phyloP scores from a whole-genome alignment of 2,888 invertebrate genomes.

The Pelosia muscerda region DNA sequence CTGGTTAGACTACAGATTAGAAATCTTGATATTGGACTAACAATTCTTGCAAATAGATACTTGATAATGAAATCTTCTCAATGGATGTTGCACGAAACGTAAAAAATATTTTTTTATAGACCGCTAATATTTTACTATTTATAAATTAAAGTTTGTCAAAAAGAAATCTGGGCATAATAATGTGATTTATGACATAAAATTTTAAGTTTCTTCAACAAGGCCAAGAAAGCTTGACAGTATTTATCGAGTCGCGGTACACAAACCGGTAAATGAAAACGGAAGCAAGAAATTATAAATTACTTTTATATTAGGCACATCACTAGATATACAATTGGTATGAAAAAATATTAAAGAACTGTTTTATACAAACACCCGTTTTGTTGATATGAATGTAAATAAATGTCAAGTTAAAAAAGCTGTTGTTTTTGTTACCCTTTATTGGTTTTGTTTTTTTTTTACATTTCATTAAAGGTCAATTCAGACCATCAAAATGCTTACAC shows the following conservation, averaged over 20 bases:
- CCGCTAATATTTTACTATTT: neutral
- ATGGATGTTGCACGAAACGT: neutral
- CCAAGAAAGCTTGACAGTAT: constrained; percentile 46
- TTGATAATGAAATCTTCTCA: neutral
- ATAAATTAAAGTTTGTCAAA: neutral
- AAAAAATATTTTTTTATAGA: neutral
- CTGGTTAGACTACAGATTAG: neutral
- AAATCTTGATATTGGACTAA: neutral
- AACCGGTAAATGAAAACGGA: constrained; percentile 62
- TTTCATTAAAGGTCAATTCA: no score
- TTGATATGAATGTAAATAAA: constrained; percentile 88
- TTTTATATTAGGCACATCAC: constrained; percentile 83
- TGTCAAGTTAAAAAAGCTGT: constrained; percentile 82
- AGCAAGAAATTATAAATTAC: constrained; percentile 72
- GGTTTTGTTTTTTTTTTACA: neutral
- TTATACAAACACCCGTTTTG: constrained; percentile 87
- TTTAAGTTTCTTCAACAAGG: constrained; percentile 34
- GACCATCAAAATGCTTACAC: no score
- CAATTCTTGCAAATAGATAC: neutral
- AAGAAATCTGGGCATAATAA: constrained; percentile 40
- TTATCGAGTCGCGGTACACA: constrained; percentile 62
- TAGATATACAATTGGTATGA: constrained; percentile 80
- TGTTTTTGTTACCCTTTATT: constrained; percentile 43
- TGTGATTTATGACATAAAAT: constrained; percentile 26
- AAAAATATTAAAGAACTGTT: constrained; percentile 81